These are phyloP conservation scores for Gallirallus australis DNA, from an alignment of 2,797 vertebrate genomes.

Conservation along the genomic window DNA sequence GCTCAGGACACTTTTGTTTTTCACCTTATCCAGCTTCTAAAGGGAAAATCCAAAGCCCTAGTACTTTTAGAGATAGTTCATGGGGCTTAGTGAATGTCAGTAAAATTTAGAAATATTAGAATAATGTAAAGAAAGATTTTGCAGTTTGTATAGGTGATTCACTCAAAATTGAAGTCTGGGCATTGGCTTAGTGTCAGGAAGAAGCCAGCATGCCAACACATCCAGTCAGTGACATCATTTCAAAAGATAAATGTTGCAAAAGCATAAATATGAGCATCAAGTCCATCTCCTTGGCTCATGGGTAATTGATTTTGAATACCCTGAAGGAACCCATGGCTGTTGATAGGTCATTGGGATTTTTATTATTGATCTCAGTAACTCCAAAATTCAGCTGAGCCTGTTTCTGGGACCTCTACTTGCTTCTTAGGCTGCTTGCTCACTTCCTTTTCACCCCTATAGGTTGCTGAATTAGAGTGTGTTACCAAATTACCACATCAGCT, in stretches of 20 bases:
- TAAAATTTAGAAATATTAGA: not conserved
- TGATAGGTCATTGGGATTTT: not conserved
- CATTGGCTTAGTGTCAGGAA: not conserved
- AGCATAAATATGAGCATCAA: not conserved
- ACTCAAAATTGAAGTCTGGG: not conserved
- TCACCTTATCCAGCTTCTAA: not conserved
- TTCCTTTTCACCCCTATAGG: not conserved
- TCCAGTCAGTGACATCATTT: not conserved
- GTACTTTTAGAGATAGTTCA: not conserved
- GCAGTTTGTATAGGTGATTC: not conserved
- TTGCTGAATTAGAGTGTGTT: not conserved
- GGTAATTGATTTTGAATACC: not conserved
- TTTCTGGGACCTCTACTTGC: not conserved
- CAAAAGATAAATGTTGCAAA: not conserved
- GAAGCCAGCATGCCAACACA: not conserved
- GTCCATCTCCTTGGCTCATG: not conserved
- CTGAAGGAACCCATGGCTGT: not conserved
- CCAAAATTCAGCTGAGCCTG: not conserved
- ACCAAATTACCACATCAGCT: not conserved
- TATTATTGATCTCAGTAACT: not conserved
- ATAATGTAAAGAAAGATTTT: not conserved
- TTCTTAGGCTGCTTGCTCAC: not conserved
- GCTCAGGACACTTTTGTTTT: not conserved
- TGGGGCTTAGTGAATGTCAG: not conserved
- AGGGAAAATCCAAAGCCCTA: not conserved